These are phyloP conservation scores for Cryptocheilus praepositus DNA, from an alignment of 2,888 invertebrate genomes.

Conservation along the genomic window DNA sequence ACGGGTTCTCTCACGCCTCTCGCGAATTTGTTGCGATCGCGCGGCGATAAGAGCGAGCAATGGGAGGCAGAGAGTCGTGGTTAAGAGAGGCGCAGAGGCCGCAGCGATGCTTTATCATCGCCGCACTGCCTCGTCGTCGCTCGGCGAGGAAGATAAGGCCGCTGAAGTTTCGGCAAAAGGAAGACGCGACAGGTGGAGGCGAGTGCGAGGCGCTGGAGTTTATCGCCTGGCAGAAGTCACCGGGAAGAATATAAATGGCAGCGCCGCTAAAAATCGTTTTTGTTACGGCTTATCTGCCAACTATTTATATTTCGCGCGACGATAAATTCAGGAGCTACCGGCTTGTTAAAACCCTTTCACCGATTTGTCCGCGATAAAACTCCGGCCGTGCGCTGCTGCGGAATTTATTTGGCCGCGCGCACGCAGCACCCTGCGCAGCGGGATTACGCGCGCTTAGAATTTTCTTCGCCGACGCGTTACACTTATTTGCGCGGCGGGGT, in stretches of 20 bases:
- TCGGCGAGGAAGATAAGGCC: slow-evolving; percentile 23
- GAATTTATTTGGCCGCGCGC: neutral
- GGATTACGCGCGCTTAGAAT: no score
- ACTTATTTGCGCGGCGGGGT: no score
- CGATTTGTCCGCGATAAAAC: slow-evolving; percentile 34
- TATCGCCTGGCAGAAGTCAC: slow-evolving; percentile 31
- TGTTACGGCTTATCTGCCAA: slow-evolving; percentile 7
- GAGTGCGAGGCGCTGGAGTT: slow-evolving; percentile 17
- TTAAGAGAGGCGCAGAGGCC: slow-evolving; percentile 21
- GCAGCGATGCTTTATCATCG: slow-evolving; percentile 32
- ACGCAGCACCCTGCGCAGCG: neutral
- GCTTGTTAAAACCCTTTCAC: slow-evolving; percentile 24
- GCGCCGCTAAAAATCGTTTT: slow-evolving; percentile 24
- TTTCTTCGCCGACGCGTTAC: no score
- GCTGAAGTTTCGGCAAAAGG: slow-evolving; percentile 23
- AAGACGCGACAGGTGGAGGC: slow-evolving; percentile 33
- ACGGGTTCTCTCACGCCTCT: slow-evolving; percentile 1
- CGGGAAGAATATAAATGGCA: slow-evolving; percentile 33
- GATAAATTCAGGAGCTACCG: slow-evolving; percentile 37
- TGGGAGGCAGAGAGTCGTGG: no score
- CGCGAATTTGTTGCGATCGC: slow-evolving; percentile 36
- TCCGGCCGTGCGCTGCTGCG: neutral
- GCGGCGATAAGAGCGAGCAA: no score
- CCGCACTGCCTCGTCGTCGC: slow-evolving; percentile 11
- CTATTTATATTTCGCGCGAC: slow-evolving; percentile 31